A percentile compares a stretch with the other conserved stretches of the same genome.
These are phyloP conservation scores for Melinaea marsaeus DNA, from an alignment of 2,888 invertebrate species.

Conservation along the genomic window DNA sequence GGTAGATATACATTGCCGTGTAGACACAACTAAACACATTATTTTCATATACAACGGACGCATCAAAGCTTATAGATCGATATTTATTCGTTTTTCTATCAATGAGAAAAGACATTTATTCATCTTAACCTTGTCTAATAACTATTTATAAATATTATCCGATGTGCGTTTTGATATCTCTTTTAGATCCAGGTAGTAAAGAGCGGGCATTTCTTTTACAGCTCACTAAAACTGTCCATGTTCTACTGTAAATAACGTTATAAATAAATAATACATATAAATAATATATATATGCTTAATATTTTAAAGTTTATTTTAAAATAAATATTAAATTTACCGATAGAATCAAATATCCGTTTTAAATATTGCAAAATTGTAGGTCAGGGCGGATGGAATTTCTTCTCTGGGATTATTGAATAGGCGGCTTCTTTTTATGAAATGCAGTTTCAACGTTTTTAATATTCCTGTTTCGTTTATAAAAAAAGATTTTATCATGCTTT, in stretches of 20 bases:
- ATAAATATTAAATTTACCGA: slow-evolving; percentile 10
- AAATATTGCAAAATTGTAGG: slow-evolving; percentile 25
- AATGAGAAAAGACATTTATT: slow-evolving; percentile 15
- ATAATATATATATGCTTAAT: neutral
- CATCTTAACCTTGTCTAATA: neutral
- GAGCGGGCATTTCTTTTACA: neutral
- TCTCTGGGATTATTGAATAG: slow-evolving; percentile 15
- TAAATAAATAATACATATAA: neutral
- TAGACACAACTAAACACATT: slow-evolving; percentile 64
- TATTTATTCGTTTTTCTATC: slow-evolving; percentile 20
- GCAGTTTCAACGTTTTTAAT: slow-evolving; percentile 12
- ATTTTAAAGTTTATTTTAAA: neutral
- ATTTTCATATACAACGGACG: slow-evolving; percentile 65
- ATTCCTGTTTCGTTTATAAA: slow-evolving; percentile 2
- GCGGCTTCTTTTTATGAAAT: slow-evolving; percentile 1
- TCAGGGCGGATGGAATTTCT: slow-evolving; percentile 14
- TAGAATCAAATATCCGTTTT: slow-evolving; percentile 24
- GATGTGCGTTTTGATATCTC: neutral
- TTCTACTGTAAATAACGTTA: neutral
- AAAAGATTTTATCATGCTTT: too few species aligned
- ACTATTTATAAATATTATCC: neutral
- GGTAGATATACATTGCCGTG: slow-evolving; percentile 59
- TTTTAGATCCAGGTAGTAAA: slow-evolving; percentile 1
- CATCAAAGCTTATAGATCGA: slow-evolving; percentile 46
- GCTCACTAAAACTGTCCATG: neutral